Base-by-base conservation (phyloP, 2,888 invertebrate genomes). In the Halocaridina rubra region DNA sequence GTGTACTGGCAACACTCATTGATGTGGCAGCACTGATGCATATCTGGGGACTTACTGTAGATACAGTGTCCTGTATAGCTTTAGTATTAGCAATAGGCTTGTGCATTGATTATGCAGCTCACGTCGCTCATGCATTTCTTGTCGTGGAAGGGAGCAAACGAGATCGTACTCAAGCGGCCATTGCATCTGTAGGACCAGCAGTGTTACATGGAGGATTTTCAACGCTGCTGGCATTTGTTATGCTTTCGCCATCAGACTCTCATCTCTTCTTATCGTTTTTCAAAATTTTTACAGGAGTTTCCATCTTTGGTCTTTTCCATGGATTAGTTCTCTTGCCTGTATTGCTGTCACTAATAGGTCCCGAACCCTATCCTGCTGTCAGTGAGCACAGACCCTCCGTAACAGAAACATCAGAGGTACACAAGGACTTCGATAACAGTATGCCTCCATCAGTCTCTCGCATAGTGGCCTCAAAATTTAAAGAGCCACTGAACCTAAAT, bases 41-140 rank as follows among this genome's bases (percentile, higher is more conserved):
- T 90, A 93, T 94, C 88, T 96, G 95, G 96, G 95, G 94, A 3
- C 92, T 96, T 90, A 95, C 96, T 2, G 94, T 96, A 57, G 96
- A 96, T 90, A 93, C 95, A 77, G 95, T 95, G 10, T 95, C 96
- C 78, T 95, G 96, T 90, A 95, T 96, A 80, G 95, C 95, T 32
- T 91, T 96, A 13, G 95, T 96, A 89, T 92, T 96, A 39, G 95
- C 95, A 2, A 94, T 96, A 86, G 96, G 96, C 75, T 92, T 96
- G 76, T 95, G 96, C 89, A 95, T 96, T 0, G 96, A 96, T 91
- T 96, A 96, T 89, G 95, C 96, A 32, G 82, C 80, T 1, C 87
- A 87, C 53, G 67, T 87, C 3, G 95, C 95, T 0, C 96, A 96
- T 90, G 94, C 95, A 2, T 96, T 96, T 90, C 92, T 96, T 89